Base-by-base conservation (phyloP, 2,888 invertebrate genomes). In the Tenthredo mesomela region DNA sequence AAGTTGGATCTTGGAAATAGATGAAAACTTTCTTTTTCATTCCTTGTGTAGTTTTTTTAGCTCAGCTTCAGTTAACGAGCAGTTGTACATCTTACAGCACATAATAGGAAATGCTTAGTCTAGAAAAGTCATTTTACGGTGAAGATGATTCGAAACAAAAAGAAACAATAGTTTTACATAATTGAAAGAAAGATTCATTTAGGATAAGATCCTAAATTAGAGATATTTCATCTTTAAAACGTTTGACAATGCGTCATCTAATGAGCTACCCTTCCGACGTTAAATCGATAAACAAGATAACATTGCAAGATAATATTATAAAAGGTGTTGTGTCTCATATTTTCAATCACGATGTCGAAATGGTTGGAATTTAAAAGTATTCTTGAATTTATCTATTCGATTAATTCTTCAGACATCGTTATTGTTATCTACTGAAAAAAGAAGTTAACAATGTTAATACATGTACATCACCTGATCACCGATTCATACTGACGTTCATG, bases 401-500 rank as follows among this genome's bases (percentile, higher is more conserved):
- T 82, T 58, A 87, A 61, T 61, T 77, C 54, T 86, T 82, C 47
- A 43, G 67, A 61, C 75, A 82, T 83, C 75, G 58, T 7, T 25
- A 12, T 67, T 83, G 21, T 73, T 15, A 43, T 86, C 37, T 29
- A 71, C 67, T 65, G 78, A 84, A 61, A 61, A 86, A 58, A 73
- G 50, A 67, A 54, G 67, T 85, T 84, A 85, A 84, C 85, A 83
- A 70, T 85, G 85, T 61, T 86, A 86, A 58, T 21, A 65, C 54
- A 15, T 33, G 78, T 82, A 85, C 84, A 85, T 80, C 77, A 86
- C 47, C 85, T 61, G 75, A 78, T 86, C 82, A 65, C 85, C 82
- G 88, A 85, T 86, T 89, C 86, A 88, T 91, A 92, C 90, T 93
- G 91, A 93, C 90, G 88, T 90, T 92, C 89, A 91, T 92, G 89